Conservation (phyloP, 2,113 vertebrate species). For the Otocyon megalotis region DNA sequence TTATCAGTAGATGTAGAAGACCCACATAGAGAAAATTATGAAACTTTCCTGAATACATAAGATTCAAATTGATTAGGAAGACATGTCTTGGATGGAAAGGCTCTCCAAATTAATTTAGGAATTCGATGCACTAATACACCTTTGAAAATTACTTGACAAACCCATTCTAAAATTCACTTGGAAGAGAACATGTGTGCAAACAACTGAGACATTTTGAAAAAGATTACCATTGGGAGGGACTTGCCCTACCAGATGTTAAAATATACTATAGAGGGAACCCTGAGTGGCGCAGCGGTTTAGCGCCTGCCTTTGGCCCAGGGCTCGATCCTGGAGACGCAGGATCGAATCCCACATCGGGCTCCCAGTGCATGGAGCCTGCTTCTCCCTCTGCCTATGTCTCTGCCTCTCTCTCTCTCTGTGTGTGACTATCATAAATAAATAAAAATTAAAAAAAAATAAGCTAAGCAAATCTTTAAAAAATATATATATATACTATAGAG, state of each 20-base stretch:
- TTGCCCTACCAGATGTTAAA: slow-evolving; percentile 11
- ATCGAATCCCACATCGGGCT: too few relatives aligned
- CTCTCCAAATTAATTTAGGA: slow-evolving; percentile 25
- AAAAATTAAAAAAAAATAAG: too few relatives aligned
- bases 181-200: slow-evolving; percentile 9
- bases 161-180: slow-evolving; percentile 35
- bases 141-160: slow-evolving; percentile 28
- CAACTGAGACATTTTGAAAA: slow-evolving; percentile 51
- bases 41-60: neutral
- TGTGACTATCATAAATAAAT: too few relatives aligned
- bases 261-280: neutral
- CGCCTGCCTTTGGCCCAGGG: too few relatives aligned
- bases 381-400: too few relatives aligned
- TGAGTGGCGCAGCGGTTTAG: too few relatives aligned
- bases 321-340: too few relatives aligned
- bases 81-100: neutral
- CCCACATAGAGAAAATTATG: neutral
- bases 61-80: slow-evolving; percentile 3
- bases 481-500: neutral
- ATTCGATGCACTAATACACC: neutral
- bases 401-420: too few relatives aligned
- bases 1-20: neutral
- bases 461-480: too few relatives aligned
- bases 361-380: too few relatives aligned
- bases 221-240: neutral